phyloP scores from a whole-genome alignment of 2,888 invertebrate species.

The Lycia hirtaria region DNA sequence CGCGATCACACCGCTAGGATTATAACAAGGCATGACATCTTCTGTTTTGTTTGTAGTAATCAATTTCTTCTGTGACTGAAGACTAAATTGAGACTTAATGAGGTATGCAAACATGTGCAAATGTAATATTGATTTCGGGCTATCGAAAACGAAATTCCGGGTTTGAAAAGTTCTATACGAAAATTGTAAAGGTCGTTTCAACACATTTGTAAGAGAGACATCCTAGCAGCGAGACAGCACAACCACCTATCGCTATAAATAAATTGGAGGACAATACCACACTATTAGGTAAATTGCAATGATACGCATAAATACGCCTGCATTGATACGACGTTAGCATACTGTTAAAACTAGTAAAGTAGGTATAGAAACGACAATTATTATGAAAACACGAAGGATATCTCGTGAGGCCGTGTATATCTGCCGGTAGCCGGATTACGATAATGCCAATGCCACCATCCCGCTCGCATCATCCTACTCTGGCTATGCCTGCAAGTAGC shows the following conservation, averaged over 20 bases:
- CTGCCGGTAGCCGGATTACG: slow-evolving; percentile 23
- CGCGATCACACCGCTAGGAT: slow-evolving; percentile 10
- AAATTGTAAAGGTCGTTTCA: not conserved
- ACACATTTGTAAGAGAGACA: too few relatives aligned
- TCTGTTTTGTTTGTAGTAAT: too few relatives aligned
- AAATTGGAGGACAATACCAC: slow-evolving; percentile 27
- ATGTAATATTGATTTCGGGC: too few relatives aligned
- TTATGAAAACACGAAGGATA: slow-evolving; percentile 46
- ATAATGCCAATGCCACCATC: not conserved
- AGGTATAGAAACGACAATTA: slow-evolving; percentile 45
- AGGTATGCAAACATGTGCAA: too few relatives aligned
- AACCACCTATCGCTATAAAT: slow-evolving; percentile 15
- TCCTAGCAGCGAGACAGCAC: slow-evolving; percentile 12
- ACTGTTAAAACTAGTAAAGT: slow-evolving; percentile 39
- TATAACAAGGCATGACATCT: too few relatives aligned
- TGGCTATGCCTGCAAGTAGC: too few relatives aligned
- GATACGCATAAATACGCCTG: slow-evolving; percentile 29
- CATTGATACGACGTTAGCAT: slow-evolving; percentile 45
- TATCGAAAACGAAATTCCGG: too few relatives aligned
- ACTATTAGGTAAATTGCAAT: slow-evolving; percentile 40
- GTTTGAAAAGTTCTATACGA: too few relatives aligned
- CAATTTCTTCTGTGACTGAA: too few relatives aligned
- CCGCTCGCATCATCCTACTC: not conserved
- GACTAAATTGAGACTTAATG: too few relatives aligned
- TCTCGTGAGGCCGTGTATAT: slow-evolving; percentile 40